Conservation (phyloP, 2,888 invertebrate genomes). For the Rapana venosa region DNA sequence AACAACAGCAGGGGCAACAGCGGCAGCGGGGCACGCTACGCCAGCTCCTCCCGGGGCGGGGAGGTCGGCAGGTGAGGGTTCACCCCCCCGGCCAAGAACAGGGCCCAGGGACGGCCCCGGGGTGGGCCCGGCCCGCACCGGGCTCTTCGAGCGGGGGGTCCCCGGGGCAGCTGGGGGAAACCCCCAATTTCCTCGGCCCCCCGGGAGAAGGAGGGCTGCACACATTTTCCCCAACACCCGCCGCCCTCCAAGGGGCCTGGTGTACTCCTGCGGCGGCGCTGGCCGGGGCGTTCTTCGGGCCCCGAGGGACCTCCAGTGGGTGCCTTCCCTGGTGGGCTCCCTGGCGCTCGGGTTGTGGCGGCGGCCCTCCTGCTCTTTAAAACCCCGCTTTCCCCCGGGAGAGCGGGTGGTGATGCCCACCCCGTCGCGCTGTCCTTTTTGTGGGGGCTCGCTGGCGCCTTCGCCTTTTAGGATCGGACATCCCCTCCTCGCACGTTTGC, state of each 20-base stretch:
- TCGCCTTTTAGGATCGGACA: constrained; percentile 66
- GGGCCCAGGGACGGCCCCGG: constrained; percentile 44
- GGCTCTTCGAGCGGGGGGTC: constrained; percentile 90
- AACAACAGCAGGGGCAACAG: too few species aligned
- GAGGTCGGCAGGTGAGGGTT: constrained; percentile 61
- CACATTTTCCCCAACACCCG: constrained; percentile 93
- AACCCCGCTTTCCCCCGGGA: constrained; percentile 77
- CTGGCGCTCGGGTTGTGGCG: constrained; percentile 77
- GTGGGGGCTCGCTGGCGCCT: constrained; percentile 68
- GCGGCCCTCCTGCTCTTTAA: constrained; percentile 76
- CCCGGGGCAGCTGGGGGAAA: constrained; percentile 96
- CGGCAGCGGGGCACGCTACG: constrained; percentile 56
- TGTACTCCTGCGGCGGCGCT: constrained; percentile 90
- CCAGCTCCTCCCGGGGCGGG: constrained; percentile 53
- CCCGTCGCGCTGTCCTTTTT: constrained; percentile 81
- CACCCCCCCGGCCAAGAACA: constrained; percentile 57
- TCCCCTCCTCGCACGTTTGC: constrained; percentile 74
- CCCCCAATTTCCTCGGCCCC: constrained; percentile 94
- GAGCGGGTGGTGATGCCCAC: constrained; percentile 80
- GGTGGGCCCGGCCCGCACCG: constrained; percentile 35
- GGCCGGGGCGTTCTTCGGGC: constrained; percentile 90
- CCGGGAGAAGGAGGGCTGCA: constrained; percentile 93
- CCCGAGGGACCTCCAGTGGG: constrained; percentile 61
- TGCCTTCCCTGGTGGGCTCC: constrained; percentile 60
- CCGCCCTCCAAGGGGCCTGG: constrained; percentile 90